Evolutionary conservation across 2,113 vertebrate species (phyloP).

Genomic region (Proteles cristata): DNA sequence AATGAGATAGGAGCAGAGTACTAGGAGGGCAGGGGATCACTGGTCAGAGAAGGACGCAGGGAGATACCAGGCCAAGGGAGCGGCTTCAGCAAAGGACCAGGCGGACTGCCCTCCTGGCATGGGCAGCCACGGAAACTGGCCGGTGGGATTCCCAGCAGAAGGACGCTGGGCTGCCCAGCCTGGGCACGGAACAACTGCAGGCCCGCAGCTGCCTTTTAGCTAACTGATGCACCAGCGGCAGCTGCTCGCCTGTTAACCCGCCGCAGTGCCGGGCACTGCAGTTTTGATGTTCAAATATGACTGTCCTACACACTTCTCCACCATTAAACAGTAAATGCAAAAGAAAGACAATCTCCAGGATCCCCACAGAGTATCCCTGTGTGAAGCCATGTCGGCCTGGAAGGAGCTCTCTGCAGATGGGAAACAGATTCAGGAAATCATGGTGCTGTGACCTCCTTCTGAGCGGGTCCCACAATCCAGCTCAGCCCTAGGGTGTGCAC

Average conservation of each 20-base stretch:
- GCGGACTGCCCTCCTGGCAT: background rate
- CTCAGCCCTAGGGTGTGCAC: background rate
- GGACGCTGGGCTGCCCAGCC: background rate
- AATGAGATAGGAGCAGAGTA: background rate
- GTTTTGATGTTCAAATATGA: conserved; percentile 23
- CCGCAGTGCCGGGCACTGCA: background rate
- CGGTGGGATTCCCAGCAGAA: background rate
- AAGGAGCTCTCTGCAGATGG: background rate
- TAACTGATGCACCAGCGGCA: background rate
- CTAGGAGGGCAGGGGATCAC: background rate
- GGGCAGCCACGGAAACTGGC: background rate
- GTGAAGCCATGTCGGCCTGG: background rate
- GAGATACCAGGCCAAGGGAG: background rate
- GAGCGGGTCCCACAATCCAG: background rate
- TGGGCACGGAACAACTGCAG: background rate
- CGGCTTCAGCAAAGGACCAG: background rate
- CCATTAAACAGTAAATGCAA: conserved; percentile 27
- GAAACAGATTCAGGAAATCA: background rate
- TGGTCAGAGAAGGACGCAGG: background rate
- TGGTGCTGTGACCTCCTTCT: background rate
- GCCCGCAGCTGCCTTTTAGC: background rate
- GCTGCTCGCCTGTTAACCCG: background rate
- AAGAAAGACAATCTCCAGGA: background rate
- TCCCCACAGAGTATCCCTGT: background rate
- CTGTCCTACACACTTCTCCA: background rate